Evolutionary conservation across 2,888 invertebrate species (phyloP).

Genomic region (Luperina nickerlii): DNA sequence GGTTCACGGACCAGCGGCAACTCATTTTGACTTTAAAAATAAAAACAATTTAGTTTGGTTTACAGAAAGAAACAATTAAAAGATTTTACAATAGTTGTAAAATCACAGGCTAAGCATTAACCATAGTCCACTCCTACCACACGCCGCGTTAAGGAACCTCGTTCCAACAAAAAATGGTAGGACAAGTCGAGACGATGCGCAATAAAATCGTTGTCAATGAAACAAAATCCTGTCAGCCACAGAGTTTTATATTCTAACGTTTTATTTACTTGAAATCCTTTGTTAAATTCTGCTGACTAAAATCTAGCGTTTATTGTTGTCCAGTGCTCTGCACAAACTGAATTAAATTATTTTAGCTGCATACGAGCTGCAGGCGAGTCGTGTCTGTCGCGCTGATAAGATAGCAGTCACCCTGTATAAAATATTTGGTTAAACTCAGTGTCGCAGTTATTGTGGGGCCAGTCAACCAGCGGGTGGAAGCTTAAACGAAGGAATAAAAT

Average conservation of each 20-base stretch:
- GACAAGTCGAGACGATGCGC: background rate
- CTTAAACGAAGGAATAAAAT: background rate
- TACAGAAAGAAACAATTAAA: background rate
- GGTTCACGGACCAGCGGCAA: background rate
- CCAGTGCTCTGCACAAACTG: constrained; percentile 1
- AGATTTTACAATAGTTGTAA: background rate
- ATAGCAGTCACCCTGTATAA: constrained; percentile 19
- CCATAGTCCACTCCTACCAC: background rate
- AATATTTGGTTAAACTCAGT: constrained; percentile 5
- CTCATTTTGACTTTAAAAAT: background rate
- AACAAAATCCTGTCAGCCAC: background rate
- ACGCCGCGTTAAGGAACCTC: background rate
- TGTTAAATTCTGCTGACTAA: constrained; percentile 7
- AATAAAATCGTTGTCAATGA: background rate
- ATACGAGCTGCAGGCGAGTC: constrained; percentile 14
- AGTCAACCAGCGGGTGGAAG: background rate
- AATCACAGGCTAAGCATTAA: background rate
- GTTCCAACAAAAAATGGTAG: background rate
- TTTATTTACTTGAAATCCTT: constrained; percentile 5
- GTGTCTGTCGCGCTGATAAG: constrained; percentile 28
- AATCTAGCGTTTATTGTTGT: background rate
- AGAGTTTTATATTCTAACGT: background rate
- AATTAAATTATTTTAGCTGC: constrained; percentile 17
- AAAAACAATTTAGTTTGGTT: background rate
- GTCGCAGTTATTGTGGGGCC: constrained; percentile 20